phyloP scores from a whole-genome alignment of 1,140 invertebrate genomes.

The Paramacrobiotus metropolitanus region DNA sequence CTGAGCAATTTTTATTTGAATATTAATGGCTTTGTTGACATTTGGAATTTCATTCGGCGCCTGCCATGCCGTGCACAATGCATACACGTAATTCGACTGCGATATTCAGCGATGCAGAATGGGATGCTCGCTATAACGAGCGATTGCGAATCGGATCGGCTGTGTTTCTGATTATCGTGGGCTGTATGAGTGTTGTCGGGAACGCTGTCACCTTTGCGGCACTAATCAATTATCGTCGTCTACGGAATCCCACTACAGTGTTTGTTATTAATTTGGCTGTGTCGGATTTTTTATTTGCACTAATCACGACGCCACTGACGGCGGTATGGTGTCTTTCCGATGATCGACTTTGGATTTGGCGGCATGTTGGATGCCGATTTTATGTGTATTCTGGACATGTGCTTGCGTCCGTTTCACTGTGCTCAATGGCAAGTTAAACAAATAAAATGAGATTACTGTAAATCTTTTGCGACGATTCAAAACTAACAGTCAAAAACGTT shows the following conservation, averaged over 20 bases:
- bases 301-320: conserved; percentile 83
- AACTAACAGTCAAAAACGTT: too few relatives aligned
- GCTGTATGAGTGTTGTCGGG: neutral
- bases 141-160: neutral
- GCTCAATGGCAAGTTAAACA: too few relatives aligned
- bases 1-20: too few relatives aligned
- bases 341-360: neutral
- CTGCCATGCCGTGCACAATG: too few relatives aligned
- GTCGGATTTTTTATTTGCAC: conserved; percentile 74
- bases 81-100: too few relatives aligned
- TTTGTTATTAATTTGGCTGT: conserved; percentile 45
- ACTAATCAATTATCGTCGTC: neutral
- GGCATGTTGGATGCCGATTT: neutral
- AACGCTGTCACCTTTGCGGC: neutral
- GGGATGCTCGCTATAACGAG: too few relatives aligned
- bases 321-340: conserved; percentile 29
- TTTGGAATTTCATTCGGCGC: too few relatives aligned
- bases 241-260: neutral
- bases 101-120: too few relatives aligned
- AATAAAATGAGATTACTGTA: too few relatives aligned
- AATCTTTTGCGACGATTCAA: too few relatives aligned
- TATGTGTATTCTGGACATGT: neutral
- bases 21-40: too few relatives aligned
- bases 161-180: neutral
- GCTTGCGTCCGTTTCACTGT: neutral